Base-by-base conservation (phyloP, 2,113 vertebrate species). In the Balaenoptera acutorostrata region DNA sequence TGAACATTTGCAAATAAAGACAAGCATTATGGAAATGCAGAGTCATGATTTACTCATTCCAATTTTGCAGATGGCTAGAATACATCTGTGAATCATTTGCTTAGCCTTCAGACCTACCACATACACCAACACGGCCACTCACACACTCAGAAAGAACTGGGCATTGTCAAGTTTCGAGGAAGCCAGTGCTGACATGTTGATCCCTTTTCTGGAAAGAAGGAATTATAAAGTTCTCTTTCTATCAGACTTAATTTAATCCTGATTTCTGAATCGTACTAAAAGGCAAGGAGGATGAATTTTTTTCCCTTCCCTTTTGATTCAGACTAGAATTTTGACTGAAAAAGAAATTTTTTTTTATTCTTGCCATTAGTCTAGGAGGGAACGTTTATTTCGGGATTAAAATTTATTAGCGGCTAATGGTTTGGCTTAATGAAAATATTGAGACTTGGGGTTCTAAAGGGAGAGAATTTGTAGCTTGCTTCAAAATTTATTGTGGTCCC, bases 381-480 rank as follows among this genome's bases (percentile, higher is more conserved):
- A 21, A 20, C 13, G 21, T 78, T 88, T 68, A 92, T 57, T 80
- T 74, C 57, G n/a, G n/a, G 21, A 39, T 55, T 63, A 63, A 96
- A 90, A 78, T 88, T 7, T 77, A 84, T 36, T 90, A 64, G 29
- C n/a, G 57, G 29, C 36, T 92, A 36, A 83, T 81, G 33, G 75
- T 69, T 59, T 49, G n/a, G 15, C 69, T 74, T 90, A 36, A 49
- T 39, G 23, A 95, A 83, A 78, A 91, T 93, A 69, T 69, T 59
- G 36, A 8, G 25, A 78, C 57, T 93, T 87, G 12, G 23, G n/a
- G 4, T 85, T 91, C 36, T 55, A 27, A 89, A 82, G n/a, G 36
- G 27, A 87, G 88, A 72, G 5, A 93, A 33, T 86, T 66, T 94
- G 52, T 64, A 93, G 64, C n/a, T 92, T 81, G n/a, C 23, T 72